Conservation (phyloP, 2,113 vertebrate species). For the Platysternon megacephalum region DNA sequence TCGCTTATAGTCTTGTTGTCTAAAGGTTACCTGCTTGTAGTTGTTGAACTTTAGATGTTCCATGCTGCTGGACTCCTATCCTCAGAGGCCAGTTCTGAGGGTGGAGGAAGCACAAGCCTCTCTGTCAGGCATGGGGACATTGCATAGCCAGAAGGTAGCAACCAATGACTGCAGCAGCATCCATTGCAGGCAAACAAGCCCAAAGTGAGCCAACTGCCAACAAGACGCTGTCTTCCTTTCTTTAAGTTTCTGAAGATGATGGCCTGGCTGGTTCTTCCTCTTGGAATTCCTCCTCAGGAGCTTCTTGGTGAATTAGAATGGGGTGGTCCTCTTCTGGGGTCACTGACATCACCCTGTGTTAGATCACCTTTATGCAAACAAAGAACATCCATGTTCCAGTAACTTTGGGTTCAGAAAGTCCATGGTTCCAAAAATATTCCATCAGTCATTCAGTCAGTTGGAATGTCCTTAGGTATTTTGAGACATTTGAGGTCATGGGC, state of each 20-base stretch:
- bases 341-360: background rate
- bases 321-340: background rate
- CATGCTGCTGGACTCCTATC: background rate
- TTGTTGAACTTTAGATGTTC: background rate
- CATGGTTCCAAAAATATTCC: background rate
- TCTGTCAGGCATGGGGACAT: background rate
- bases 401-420: background rate
- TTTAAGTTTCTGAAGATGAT: background rate
- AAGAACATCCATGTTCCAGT: background rate
- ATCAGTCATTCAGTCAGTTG: background rate
- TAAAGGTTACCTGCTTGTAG: background rate
- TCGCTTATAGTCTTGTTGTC: background rate
- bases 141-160: background rate
- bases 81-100: background rate
- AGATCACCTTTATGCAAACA: background rate
- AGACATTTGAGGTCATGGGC: background rate
- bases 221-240: background rate
- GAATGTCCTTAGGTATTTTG: background rate
- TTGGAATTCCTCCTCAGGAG: background rate
- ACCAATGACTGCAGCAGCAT: fast-evolving
- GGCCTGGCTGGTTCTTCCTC: fast-evolving
- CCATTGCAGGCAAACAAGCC: fast-evolving
- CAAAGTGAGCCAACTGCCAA: fast-evolving
- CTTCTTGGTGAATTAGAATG: background rate
- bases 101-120: background rate